Conservation (phyloP, 2,888 invertebrate species). For the Metalampra italica region DNA sequence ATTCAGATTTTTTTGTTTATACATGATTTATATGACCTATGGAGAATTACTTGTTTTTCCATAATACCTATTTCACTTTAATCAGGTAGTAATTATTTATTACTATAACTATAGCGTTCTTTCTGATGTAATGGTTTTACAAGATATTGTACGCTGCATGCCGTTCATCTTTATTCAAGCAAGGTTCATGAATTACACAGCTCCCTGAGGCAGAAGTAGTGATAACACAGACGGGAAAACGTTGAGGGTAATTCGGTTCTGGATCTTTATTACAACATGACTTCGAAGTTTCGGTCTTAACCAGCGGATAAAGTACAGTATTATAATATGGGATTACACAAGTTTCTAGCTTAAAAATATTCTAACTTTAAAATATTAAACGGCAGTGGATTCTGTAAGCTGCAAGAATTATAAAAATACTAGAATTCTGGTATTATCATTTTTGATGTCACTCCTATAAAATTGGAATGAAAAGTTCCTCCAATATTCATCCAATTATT, state of each 20-base stretch:
- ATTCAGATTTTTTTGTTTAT: no score
- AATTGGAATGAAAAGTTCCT: no score
- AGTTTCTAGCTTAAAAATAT: no score
- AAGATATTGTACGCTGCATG: constrained; percentile 40
- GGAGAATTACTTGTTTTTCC: no score
- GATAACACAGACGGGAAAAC: constrained; percentile 49
- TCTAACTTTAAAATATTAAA: neutral
- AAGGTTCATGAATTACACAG: constrained; percentile 67
- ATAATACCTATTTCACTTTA: neutral
- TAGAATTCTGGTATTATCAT: no score
- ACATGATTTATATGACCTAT: no score
- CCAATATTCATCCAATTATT: no score
- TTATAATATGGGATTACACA: constrained; percentile 49
- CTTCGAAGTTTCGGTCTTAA: constrained; percentile 45
- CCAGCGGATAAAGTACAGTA: constrained; percentile 46
- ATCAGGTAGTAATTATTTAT: no score
- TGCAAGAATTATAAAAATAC: no score
- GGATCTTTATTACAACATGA: constrained; percentile 57
- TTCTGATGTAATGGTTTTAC: constrained; percentile 35
- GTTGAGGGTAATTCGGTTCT: constrained; percentile 50
- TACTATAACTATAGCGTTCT: no score
- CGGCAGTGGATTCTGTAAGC: no score
- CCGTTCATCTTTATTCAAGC: constrained; percentile 69
- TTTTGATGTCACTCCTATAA: no score
- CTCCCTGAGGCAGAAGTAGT: constrained; percentile 49